Percentiles rank a stretch among this genome's conserved stretches.
Evolutionary conservation across 1,140 invertebrate genomes (phyloP).

Genomic region (Pseudomyrmex gracilis): DNA sequence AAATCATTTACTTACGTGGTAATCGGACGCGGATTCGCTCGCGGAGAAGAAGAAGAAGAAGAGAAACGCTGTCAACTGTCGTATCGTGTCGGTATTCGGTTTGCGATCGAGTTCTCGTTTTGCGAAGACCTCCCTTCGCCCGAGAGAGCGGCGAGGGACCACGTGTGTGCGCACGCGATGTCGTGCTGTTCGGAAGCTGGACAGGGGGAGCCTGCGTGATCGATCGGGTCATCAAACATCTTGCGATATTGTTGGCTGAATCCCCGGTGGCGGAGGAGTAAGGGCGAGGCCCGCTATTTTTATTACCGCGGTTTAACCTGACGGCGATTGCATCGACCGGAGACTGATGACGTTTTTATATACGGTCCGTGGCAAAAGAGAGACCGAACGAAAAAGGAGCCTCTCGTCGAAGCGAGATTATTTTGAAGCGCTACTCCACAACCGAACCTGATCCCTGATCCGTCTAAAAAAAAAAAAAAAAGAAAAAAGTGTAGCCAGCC

Average conservation of each 20-base stretch:
- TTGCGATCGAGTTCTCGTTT: slow-evolving; percentile 46
- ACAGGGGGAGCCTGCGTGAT: slow-evolving; percentile 61
- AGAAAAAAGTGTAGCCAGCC: no score
- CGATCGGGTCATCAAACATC: slow-evolving; percentile 74
- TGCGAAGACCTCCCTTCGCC: slow-evolving; percentile 5
- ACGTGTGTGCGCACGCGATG: slow-evolving; percentile 26
- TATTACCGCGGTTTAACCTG: slow-evolving; percentile 72
- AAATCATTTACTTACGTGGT: not conserved
- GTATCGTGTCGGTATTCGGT: slow-evolving; percentile 14
- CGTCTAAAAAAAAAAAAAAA: not conserved
- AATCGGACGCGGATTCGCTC: not conserved
- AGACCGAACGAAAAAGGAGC: slow-evolving; percentile 3
- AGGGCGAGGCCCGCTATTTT: slow-evolving; percentile 59
- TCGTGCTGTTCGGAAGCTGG: slow-evolving; percentile 55
- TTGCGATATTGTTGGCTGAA: slow-evolving; percentile 73
- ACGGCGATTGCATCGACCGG: slow-evolving; percentile 65
- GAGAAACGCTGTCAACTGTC: slow-evolving; percentile 15
- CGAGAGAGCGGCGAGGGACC: not conserved
- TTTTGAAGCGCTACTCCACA: not conserved
- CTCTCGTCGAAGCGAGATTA: slow-evolving; percentile 11
- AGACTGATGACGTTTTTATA: slow-evolving; percentile 70
- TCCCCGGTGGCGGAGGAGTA: slow-evolving; percentile 42
- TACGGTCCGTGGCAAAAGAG: slow-evolving; percentile 11
- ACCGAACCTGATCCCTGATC: not conserved
- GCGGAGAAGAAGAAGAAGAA: not conserved